Evolutionary conservation across 2,113 vertebrate genomes (phyloP), one percentile per base, ranked within the genome.

Genomic region (Microcebus lehilahytsara): DNA sequence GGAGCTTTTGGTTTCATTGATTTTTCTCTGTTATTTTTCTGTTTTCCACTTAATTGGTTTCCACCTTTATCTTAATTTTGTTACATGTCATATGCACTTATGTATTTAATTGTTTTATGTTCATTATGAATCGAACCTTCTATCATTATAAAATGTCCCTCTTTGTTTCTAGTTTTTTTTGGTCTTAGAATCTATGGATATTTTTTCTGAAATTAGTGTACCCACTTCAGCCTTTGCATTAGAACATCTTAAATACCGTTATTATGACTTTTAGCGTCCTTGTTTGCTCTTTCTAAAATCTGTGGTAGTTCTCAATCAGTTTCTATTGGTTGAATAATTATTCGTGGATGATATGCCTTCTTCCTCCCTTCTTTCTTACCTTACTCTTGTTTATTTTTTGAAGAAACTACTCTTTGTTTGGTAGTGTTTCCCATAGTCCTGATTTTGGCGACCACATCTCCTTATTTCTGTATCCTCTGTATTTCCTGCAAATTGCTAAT

Each of bases 401-500:
- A 92, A 66, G 46, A n/a, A 87, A 40, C 34, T 5, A 37, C 17
- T 56, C 60, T 91, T 86, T 95, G 30, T 69, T 78, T 96, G 37
- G 1, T 66, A 71, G 75, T 72, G 66, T 78, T 93, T 94, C 19
- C 34, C 46, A 51, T 42, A 56, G 9, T 67, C 62, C 34, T 71
- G 16, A 49, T 40, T 93, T 93, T 74, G 20, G 42, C 67, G 32
- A 89, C 22, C 66, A n/a, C 37, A 34, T 3, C 7, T 1, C 30
- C 49, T 30, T 42, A 92, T 85, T 97, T 95, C 46, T 91, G 51
- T 77, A 20, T 34, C 30, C 17, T 83, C 37, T 93, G 3, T 94
- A 87, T 93, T 95, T 93, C 67, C n/a, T 97, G 58, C 12, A 95
- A 85, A 37, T 85, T 80, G n/a, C 37, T 90, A 96, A 81, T 92